Conservation (phyloP, 2,113 vertebrate genomes). For the Pterocles orientalis region DNA sequence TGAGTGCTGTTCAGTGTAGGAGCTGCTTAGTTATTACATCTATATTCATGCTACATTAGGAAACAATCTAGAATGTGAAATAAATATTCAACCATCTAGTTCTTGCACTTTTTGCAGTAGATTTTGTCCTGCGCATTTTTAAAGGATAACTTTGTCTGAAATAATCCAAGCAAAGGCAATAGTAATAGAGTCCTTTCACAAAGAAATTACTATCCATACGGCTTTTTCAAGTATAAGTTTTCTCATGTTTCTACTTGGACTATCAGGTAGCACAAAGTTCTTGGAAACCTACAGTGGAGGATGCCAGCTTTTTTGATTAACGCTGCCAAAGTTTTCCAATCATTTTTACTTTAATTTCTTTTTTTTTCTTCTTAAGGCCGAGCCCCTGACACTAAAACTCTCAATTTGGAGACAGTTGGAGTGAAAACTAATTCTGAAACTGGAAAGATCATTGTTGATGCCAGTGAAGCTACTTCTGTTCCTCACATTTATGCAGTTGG, state of each 20-base stretch:
- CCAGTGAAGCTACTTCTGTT: conserved; percentile 84
- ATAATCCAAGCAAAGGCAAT: background rate
- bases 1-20: background rate
- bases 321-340: background rate
- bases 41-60: background rate
- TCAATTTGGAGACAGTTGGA: conserved; percentile 83
- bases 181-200: background rate
- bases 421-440: conserved; percentile 78
- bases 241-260: background rate
- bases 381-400: conserved; percentile 79
- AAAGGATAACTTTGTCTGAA: background rate
- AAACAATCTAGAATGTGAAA: background rate
- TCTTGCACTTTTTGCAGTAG: background rate
- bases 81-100: fast-evolving
- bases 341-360: background rate
- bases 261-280: background rate
- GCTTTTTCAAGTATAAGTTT: background rate
- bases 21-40: background rate
- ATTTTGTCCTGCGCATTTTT: background rate
- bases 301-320: background rate
- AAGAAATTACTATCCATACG: background rate
- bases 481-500: conserved; percentile 91
- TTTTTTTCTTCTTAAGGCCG: conserved; percentile 77
- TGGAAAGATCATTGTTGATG: conserved; percentile 86
- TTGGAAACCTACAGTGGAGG: background rate